phyloP scores from a whole-genome alignment of 2,113 vertebrate species.

The Eptatretus burgeri region DNA sequence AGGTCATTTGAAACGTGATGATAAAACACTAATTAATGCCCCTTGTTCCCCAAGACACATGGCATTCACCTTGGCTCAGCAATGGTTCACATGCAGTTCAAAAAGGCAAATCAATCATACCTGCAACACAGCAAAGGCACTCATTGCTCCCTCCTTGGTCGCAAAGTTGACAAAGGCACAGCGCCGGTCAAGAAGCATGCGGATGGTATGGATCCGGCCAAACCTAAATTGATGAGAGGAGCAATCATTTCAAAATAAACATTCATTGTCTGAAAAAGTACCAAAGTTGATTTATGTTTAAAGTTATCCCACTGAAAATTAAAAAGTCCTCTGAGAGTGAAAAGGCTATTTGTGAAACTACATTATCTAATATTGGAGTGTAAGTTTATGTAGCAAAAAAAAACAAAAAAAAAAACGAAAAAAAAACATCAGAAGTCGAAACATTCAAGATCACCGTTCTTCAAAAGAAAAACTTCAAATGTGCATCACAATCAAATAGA shows the following conservation, averaged over 20 bases:
- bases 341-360: neutral
- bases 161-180: constrained; percentile 3
- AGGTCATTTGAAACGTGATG: no score
- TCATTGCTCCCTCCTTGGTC: neutral
- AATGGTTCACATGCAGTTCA: no score
- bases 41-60: no score
- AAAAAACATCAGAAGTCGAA: neutral
- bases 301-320: neutral
- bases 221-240: neutral
- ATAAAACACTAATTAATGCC: no score
- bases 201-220: constrained; percentile 1
- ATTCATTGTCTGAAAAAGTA: neutral
- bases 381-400: neutral
- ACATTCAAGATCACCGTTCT: neutral
- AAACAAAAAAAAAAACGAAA: neutral
- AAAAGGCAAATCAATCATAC: neutral
- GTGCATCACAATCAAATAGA: no score
- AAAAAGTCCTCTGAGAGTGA: neutral
- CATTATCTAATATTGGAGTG: neutral
- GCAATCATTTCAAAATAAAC: neutral
- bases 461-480: neutral
- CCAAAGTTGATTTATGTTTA: neutral
- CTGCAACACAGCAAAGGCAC: neutral
- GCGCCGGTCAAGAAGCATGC: constrained; percentile 5
- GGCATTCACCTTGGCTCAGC: no score